Percentiles rank a stretch among this genome's conserved stretches.
Evolutionary conservation across 2,113 vertebrate genomes (phyloP).

Genomic region (Zapus hudsonius): DNA sequence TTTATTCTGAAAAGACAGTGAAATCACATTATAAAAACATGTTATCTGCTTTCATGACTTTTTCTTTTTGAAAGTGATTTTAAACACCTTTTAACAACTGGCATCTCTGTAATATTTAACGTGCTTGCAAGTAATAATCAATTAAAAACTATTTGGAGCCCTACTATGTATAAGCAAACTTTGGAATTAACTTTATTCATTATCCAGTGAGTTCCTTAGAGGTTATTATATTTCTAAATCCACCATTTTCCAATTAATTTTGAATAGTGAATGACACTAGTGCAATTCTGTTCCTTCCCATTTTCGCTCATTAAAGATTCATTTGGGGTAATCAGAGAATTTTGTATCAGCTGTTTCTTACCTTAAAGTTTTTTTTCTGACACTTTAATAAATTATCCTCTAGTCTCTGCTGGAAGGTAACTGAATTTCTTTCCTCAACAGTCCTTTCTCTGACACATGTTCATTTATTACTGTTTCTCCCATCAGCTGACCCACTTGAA

Average conservation of each 20-base stretch:
- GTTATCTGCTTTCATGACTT: slow-evolving; percentile 64
- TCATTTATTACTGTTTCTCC: slow-evolving; percentile 78
- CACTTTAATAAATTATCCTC: slow-evolving; percentile 72
- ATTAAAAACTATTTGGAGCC: slow-evolving; percentile 74
- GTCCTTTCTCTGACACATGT: slow-evolving; percentile 61
- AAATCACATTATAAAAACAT: slow-evolving; percentile 38
- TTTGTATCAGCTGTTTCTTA: slow-evolving; percentile 81
- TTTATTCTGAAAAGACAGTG: background rate
- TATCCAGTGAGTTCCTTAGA: slow-evolving; percentile 69
- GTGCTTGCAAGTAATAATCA: slow-evolving; percentile 78
- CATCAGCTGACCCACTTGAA: slow-evolving; percentile 67
- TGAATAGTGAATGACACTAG: slow-evolving; percentile 48
- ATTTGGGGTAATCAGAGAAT: slow-evolving; percentile 82
- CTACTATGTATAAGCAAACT: slow-evolving; percentile 75
- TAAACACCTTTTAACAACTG: slow-evolving; percentile 60
- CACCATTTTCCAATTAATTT: slow-evolving; percentile 81
- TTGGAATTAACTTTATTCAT: slow-evolving; percentile 79
- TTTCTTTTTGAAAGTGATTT: slow-evolving; percentile 69
- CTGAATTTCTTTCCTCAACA: slow-evolving; percentile 55
- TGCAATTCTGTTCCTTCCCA: slow-evolving; percentile 76
- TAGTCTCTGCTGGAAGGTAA: slow-evolving; percentile 67
- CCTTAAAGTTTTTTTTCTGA: slow-evolving; percentile 79
- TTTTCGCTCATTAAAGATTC: slow-evolving; percentile 83
- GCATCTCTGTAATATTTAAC: slow-evolving; percentile 61
- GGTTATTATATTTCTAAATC: slow-evolving; percentile 77